Evolutionary conservation across 1,140 invertebrate species (phyloP).

Genomic region (Grapholita molesta): DNA sequence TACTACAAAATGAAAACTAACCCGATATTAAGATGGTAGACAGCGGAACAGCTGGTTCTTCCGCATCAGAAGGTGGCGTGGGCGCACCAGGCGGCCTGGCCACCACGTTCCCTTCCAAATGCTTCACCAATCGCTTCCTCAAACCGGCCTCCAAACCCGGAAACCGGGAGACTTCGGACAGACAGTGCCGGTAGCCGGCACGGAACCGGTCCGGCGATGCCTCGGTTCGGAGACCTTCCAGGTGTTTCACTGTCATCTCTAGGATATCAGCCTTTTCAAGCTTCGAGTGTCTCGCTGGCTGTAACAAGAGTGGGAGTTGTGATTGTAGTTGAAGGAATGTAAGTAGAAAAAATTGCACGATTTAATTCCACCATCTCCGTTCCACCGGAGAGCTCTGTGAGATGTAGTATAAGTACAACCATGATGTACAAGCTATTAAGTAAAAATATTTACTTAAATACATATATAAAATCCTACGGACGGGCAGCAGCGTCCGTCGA

Average conservation of each 20-base stretch:
- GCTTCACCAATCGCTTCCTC: conserved; percentile 84
- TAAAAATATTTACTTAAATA: too few relatives aligned
- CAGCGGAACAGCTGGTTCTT: conserved; percentile 63
- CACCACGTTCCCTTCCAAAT: conserved; percentile 84
- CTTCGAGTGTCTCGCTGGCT: conserved; percentile 95
- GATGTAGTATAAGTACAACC: too few relatives aligned
- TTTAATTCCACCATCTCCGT: too few relatives aligned
- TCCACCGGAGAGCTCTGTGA: too few relatives aligned
- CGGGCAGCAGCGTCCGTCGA: too few relatives aligned
- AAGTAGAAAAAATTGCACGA: too few relatives aligned
- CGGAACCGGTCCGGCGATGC: conserved; percentile 90
- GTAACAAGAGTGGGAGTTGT: conserved; percentile 53
- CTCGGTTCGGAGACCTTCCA: conserved; percentile 85
- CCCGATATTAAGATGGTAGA: conserved; percentile 72
- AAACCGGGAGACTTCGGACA: conserved; percentile 89
- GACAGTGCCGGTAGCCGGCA: conserved; percentile 93
- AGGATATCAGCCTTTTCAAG: conserved; percentile 98
- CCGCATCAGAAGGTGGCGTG: conserved; percentile 79
- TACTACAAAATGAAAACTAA: conserved; percentile 28
- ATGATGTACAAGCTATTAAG: too few relatives aligned
- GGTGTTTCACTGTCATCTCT: conserved; percentile 97
- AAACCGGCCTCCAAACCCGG: conserved; percentile 85
- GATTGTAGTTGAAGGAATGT: too few relatives aligned
- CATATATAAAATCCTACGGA: too few relatives aligned
- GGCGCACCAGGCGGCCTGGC: conserved; percentile 75